Percentiles rank a stretch among this genome's conserved stretches.
Evolutionary conservation across 2,797 vertebrate genomes (phyloP).

Genomic region (Falco concolor): DNA sequence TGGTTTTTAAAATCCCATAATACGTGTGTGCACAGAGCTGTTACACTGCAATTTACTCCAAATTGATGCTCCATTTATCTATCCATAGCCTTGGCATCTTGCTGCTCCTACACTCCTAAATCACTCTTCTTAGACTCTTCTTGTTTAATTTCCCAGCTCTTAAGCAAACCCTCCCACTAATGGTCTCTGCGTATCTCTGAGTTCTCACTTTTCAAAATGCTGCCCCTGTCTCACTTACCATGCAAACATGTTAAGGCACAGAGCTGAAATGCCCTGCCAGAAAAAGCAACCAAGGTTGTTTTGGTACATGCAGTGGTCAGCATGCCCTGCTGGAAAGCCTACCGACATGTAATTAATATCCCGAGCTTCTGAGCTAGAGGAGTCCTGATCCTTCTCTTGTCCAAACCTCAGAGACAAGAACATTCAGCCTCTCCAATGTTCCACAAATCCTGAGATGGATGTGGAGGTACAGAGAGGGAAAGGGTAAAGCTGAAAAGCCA

Average conservation of each 20-base stretch:
- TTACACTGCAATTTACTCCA: slow-evolving; percentile 28
- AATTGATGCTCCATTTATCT: slow-evolving; percentile 16
- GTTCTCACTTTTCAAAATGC: neutral
- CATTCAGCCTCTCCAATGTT: neutral
- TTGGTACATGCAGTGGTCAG: slow-evolving; percentile 17
- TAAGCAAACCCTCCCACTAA: neutral
- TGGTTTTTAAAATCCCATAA: neutral
- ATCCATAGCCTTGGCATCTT: neutral
- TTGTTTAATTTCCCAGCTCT: slow-evolving; percentile 15
- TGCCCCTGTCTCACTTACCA: neutral
- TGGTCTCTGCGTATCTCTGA: neutral
- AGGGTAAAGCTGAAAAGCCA: neutral
- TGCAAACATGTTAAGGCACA: neutral
- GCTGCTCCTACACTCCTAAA: neutral
- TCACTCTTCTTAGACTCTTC: neutral
- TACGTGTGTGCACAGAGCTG: neutral
- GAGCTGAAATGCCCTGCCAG: slow-evolving; percentile 6
- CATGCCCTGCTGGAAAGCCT: neutral
- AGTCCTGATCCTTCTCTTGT: neutral
- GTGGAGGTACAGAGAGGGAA: neutral
- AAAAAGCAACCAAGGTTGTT: slow-evolving; percentile 34
- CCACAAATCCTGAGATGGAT: neutral
- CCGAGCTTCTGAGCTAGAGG: neutral
- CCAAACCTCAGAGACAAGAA: neutral
- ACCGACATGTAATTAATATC: neutral